Conservation (phyloP, 2,797 vertebrate genomes). For the Sciurus carolinensis region DNA sequence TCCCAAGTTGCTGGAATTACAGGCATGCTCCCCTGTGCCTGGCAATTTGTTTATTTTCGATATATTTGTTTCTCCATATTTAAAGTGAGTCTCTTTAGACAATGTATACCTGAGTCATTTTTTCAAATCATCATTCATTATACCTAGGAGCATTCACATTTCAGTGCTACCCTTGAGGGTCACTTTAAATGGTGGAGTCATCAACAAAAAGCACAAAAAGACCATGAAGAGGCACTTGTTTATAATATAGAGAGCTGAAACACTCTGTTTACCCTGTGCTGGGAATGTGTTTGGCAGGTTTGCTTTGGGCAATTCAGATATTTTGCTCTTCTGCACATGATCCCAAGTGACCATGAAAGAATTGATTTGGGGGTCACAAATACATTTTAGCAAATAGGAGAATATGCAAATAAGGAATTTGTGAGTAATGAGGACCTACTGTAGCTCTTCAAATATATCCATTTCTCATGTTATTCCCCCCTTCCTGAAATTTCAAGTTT, state of each 20-base stretch:
- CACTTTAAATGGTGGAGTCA: background rate
- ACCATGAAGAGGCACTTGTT: background rate
- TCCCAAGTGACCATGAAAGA: background rate
- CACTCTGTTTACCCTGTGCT: background rate
- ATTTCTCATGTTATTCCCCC: background rate
- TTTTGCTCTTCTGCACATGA: background rate
- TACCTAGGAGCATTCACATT: background rate
- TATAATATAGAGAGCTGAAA: background rate
- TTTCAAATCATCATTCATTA: background rate
- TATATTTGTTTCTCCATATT: background rate
- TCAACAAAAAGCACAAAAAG: background rate
- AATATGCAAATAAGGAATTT: background rate
- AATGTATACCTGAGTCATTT: background rate
- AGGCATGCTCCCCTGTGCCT: too few relatives aligned
- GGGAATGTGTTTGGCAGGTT: background rate
- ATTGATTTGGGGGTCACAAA: background rate
- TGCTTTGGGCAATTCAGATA: background rate
- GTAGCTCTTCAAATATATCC: background rate
- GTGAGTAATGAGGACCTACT: background rate
- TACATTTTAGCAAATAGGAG: background rate
- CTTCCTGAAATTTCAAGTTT: conserved; percentile 5
- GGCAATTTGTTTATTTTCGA: background rate
- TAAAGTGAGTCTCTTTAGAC: background rate
- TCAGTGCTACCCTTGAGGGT: background rate
- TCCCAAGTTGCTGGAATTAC: too few relatives aligned